A percentile compares a stretch with the other conserved stretches of the same genome.
Evolutionary conservation across 2,888 invertebrate genomes (phyloP).

Genomic region (Pristionchus entomophagus): DNA sequence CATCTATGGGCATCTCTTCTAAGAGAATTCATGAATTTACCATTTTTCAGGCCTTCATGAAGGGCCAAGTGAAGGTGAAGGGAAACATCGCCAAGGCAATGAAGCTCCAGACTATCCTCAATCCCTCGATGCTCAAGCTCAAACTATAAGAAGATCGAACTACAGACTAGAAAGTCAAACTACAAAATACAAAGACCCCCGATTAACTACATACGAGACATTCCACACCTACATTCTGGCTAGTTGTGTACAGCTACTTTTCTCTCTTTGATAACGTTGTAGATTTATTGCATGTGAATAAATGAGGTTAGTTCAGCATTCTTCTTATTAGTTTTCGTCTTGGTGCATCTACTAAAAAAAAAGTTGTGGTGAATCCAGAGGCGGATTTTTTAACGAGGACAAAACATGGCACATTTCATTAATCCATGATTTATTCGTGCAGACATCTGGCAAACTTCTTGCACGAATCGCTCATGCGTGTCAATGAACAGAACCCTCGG

Average conservation of each 20-base stretch:
- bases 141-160: conserved; percentile 65
- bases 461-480: background rate
- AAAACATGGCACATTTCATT: background rate
- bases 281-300: conserved; percentile 5
- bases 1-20: too few species aligned
- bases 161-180: background rate
- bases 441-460: background rate
- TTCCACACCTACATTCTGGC: conserved; percentile 24
- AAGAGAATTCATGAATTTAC: too few species aligned
- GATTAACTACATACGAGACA: conserved; percentile 8
- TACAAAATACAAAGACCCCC: background rate
- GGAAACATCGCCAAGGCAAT: conserved; percentile 97
- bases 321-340: too few species aligned
- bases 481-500: too few species aligned
- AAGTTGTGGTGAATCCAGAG: too few species aligned
- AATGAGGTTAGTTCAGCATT: background rate
- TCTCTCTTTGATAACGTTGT: background rate
- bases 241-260: background rate
- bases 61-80: conserved; percentile 93
- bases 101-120: conserved; percentile 87
- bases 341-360: too few species aligned
- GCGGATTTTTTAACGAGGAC: too few species aligned
- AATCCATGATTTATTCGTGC: background rate
- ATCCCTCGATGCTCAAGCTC: conserved; percentile 75
- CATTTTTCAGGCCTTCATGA: conserved; percentile 78